Evolutionary conservation across 2,888 invertebrate species (phyloP).

Genomic region (Phyllotreta striolata): DNA sequence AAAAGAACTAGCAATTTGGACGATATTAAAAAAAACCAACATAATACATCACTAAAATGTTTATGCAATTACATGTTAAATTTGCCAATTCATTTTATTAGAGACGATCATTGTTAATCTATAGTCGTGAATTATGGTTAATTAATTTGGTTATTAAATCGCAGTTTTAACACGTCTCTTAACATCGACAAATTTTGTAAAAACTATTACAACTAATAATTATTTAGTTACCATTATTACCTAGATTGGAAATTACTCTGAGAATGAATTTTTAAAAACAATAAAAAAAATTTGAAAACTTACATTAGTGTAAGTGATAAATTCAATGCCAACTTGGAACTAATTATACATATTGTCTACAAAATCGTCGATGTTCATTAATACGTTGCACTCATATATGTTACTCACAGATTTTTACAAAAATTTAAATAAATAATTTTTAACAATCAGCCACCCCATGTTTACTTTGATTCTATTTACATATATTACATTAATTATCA

Average conservation of each 20-base stretch:
- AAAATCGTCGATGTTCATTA: constrained; percentile 14
- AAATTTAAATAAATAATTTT: constrained; percentile 33
- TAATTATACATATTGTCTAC: background rate
- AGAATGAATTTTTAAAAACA: no score
- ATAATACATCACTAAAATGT: no score
- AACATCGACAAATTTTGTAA: constrained; percentile 14
- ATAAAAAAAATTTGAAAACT: no score
- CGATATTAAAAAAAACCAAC: no score
- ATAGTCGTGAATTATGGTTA: background rate
- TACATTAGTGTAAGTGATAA: no score
- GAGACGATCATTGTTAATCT: no score
- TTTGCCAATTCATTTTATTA: no score
- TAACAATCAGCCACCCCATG: constrained; percentile 23
- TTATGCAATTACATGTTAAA: no score
- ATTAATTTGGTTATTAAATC: constrained; percentile 2
- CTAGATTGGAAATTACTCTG: no score
- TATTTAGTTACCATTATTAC: background rate
- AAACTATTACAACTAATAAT: no score
- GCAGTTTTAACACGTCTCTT: constrained; percentile 3
- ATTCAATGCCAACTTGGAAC: no score
- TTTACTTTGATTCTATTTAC: constrained; percentile 47
- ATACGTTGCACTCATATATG: constrained; percentile 28
- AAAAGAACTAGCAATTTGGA: background rate
- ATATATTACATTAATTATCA: constrained; percentile 52
- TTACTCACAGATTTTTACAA: constrained; percentile 20